Conservation (phyloP, 2,888 invertebrate species). For the Capitulum mitella region DNA sequence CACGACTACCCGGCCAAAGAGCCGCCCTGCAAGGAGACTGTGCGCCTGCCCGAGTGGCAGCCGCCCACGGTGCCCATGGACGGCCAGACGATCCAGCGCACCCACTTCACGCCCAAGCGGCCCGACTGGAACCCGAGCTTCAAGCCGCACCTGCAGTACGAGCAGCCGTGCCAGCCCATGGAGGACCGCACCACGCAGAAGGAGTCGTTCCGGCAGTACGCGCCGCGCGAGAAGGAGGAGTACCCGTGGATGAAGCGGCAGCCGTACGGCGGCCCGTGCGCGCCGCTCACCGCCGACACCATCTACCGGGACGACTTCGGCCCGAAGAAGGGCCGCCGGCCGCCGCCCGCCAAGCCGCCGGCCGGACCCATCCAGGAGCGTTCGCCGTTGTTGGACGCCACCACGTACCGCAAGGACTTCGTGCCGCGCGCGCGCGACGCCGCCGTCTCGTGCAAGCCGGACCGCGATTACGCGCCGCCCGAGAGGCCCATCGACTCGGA, state of each 20-base stretch:
- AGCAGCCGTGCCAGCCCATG: background rate
- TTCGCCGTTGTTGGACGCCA: background rate
- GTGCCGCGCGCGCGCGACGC: background rate
- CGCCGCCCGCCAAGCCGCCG: background rate
- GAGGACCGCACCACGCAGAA: constrained; percentile 11
- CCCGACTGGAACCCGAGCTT: constrained; percentile 9
- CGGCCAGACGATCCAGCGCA: background rate
- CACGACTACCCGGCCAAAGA: constrained; percentile 20
- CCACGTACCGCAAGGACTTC: constrained; percentile 14
- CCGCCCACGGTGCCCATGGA: background rate
- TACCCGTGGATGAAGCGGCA: background rate
- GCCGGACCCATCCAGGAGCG: background rate
- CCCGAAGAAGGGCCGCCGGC: background rate
- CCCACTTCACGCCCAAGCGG: background rate
- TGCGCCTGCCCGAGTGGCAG: constrained; percentile 9
- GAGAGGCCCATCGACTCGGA: constrained; percentile 8
- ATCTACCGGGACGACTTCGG: background rate
- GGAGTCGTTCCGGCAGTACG: background rate
- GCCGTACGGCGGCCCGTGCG: constrained; percentile 8
- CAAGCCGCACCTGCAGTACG: constrained; percentile 1
- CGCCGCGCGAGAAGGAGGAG: background rate
- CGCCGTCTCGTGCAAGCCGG: constrained; percentile 14
- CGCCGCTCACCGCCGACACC: background rate
- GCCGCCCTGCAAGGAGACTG: constrained; percentile 11
- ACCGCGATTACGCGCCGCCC: constrained; percentile 11